Conservation (phyloP, 2,113 vertebrate genomes). For the Cranoglanis bouderius region DNA sequence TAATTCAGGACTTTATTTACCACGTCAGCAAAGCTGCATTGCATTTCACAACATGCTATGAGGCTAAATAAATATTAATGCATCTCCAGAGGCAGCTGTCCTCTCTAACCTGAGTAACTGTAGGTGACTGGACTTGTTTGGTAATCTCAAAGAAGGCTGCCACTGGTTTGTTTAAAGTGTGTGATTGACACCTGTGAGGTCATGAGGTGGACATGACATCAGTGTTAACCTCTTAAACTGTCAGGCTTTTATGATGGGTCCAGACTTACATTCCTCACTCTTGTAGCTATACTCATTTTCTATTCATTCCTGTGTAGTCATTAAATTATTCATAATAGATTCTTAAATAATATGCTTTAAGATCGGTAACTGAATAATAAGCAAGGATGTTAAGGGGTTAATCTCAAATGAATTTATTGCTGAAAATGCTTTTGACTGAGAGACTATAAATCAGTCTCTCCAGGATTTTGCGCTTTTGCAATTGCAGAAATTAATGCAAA, state of each 20-base stretch:
- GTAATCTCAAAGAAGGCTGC: not conserved
- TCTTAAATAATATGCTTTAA: not conserved
- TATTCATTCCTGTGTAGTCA: not conserved
- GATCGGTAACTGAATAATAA: not conserved
- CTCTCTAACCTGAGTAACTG: not conserved
- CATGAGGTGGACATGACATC: not conserved
- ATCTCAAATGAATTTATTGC: not conserved
- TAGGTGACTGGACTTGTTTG: not conserved
- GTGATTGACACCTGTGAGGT: not conserved
- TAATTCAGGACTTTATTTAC: constrained; percentile 1
- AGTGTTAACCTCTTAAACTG: not conserved
- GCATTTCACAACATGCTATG: not conserved
- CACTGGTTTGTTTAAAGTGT: not conserved
- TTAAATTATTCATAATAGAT: not conserved
- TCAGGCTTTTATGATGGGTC: not conserved
- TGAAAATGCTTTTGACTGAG: not conserved
- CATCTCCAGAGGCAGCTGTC: not conserved
- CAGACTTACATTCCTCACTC: not conserved
- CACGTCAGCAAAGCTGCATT: not conserved
- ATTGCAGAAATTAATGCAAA: no score
- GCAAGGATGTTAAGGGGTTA: not conserved
- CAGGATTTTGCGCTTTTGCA: no score
- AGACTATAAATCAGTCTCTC: not conserved
- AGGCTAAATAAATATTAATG: not conserved
- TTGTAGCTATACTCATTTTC: not conserved